Conservation (phyloP, 2,797 vertebrate genomes). For the Thamnophis elegans region DNA sequence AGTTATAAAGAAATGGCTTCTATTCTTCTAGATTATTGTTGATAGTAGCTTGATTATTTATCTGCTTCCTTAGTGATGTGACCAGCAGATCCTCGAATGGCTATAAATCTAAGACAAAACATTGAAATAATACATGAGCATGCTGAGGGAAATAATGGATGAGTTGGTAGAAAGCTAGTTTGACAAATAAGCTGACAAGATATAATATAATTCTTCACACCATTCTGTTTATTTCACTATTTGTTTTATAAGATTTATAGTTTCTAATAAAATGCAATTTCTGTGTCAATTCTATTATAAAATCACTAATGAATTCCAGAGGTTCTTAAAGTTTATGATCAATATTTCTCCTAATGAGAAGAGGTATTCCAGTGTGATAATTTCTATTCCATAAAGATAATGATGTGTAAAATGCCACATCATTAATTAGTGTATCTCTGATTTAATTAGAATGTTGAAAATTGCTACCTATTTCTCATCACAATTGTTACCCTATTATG, state of each 20-base stretch:
- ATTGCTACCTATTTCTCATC: constrained; percentile 7
- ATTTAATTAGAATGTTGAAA: constrained; percentile 19
- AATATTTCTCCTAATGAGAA: not conserved
- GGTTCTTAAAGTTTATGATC: not conserved
- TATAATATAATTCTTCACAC: not conserved
- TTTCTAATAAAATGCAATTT: not conserved
- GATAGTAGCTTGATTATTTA: not conserved
- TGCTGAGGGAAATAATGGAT: not conserved
- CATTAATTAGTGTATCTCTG: not conserved
- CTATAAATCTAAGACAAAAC: not conserved
- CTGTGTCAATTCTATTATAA: not conserved
- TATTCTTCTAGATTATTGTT: not conserved
- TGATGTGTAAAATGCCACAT: constrained; percentile 11
- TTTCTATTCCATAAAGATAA: constrained; percentile 13
- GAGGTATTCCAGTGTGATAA: constrained; percentile 17
- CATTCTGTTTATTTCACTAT: not conserved
- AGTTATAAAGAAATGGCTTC: not conserved
- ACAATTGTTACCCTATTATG: not conserved
- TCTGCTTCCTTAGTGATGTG: not conserved
- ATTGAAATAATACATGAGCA: not conserved
- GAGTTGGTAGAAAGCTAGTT: not conserved
- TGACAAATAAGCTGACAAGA: not conserved
- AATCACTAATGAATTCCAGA: not conserved
- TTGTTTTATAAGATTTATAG: not conserved
- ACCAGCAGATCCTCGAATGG: not conserved